Percentiles rank a stretch among this genome's conserved stretches.
Conservation (phyloP, 2,113 vertebrate genomes). For the Grammomys surdaster region DNA sequence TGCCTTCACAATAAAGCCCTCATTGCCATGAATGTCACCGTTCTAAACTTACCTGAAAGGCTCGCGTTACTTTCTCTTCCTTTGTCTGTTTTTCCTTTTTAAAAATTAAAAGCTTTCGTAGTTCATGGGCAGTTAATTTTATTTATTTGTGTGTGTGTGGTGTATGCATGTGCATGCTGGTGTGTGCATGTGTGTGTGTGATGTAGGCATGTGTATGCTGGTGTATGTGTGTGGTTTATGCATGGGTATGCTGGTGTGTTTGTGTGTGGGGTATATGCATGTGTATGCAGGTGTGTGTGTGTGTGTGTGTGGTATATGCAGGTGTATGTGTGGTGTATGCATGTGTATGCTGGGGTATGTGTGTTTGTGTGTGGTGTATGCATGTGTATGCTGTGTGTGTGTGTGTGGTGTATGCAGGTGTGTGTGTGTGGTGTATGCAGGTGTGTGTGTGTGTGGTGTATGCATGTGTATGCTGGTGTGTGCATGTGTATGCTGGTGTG, state of each 20-base stretch:
- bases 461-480: background rate
- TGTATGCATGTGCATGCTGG: too few species aligned
- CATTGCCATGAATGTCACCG: background rate
- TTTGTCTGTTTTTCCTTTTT: background rate
- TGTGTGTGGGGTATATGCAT: too few species aligned
- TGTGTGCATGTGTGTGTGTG: too few species aligned
- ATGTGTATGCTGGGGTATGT: background rate
- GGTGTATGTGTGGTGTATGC: too few species aligned
- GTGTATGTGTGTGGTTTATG: background rate
- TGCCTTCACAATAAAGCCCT: background rate
- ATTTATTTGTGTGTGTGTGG: background rate
- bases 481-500: background rate
- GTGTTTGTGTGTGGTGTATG: background rate
- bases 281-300: background rate
- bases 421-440: background rate
- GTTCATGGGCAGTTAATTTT: background rate
- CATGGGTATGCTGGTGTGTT: background rate
- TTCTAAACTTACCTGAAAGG: background rate
- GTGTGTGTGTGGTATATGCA: background rate
- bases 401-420: too few species aligned
- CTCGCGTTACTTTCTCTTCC: background rate
- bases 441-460: too few species aligned
- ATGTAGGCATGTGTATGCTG: too few species aligned
- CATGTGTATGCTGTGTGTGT: too few species aligned
- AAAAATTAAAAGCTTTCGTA: background rate